Evolutionary conservation across 2,797 vertebrate species (phyloP).

Genomic region (Poecilia picta): DNA sequence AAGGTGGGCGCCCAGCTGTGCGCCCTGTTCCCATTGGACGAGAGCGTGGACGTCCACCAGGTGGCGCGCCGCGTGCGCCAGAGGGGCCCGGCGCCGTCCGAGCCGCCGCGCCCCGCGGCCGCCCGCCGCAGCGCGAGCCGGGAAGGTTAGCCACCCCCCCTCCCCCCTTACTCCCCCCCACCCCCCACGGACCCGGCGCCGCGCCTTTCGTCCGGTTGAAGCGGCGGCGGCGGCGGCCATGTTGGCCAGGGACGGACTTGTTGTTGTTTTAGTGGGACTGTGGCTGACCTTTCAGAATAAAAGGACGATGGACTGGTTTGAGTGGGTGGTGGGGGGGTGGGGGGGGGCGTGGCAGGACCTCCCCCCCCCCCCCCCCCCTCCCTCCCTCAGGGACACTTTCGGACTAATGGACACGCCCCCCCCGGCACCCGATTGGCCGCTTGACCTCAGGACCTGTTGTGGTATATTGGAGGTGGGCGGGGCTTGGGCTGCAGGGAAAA

Average conservation of each 20-base stretch:
- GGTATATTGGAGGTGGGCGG: no score
- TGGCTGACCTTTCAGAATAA: conserved; percentile 67
- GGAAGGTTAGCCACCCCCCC: conserved; percentile 99
- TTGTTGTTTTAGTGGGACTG: conserved; percentile 62
- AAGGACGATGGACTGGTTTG: conserved; percentile 62
- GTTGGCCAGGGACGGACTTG: no score
- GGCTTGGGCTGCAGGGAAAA: conserved; percentile 79
- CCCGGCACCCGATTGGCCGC: no score
- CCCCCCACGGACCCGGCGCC: conserved; percentile 46
- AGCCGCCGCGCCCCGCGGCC: conserved; percentile 89
- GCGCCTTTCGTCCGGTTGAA: no score
- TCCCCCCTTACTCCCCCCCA: no score
- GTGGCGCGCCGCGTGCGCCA: conserved; percentile 97
- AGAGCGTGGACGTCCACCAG: conserved; percentile 97
- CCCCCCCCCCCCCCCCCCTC: no score
- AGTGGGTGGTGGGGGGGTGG: conserved; percentile 23
- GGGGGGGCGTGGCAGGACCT: no score
- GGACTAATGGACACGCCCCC: no score
- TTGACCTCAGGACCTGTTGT: no score
- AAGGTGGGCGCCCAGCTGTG: conserved; percentile 95
- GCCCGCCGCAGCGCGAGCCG: conserved; percentile 94
- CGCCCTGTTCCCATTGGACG: conserved; percentile 94
- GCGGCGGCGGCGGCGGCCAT: no score
- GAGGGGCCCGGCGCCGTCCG: conserved; percentile 94
- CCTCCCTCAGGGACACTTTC: no score